phyloP scores from a whole-genome alignment of 2,888 invertebrate species.

The Mesopsocus fuscifrons region DNA sequence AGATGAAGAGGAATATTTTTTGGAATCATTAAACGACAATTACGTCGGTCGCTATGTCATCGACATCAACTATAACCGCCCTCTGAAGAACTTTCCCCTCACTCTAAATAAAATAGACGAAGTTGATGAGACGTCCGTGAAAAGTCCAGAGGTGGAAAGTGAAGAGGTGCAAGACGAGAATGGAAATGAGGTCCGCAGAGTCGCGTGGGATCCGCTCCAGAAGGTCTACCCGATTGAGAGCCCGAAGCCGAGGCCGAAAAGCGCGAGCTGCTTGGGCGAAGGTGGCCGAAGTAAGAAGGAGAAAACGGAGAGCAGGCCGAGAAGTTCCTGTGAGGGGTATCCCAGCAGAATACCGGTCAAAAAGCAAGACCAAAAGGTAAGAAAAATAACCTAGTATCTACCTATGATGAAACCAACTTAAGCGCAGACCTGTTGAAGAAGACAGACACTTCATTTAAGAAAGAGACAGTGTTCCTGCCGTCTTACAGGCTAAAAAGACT shows the following conservation, averaged over 20 bases:
- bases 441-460: too few relatives aligned
- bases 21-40: neutral
- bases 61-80: neutral
- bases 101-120: constrained; percentile 8
- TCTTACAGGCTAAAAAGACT: too few relatives aligned
- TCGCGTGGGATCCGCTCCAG: neutral
- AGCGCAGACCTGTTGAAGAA: too few relatives aligned
- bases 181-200: neutral
- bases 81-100: neutral
- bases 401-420: too few relatives aligned
- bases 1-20: neutral
- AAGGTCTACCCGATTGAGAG: neutral
- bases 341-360: neutral
- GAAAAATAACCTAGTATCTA: too few relatives aligned
- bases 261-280: neutral
- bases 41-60: neutral
- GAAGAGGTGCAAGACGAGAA: constrained; percentile 1
- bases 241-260: constrained; percentile 3
- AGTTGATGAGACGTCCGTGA: constrained; percentile 1
- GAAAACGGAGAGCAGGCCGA: constrained; percentile 1
- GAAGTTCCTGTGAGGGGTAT: neutral
- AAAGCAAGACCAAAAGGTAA: neutral
- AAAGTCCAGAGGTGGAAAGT: neutral
- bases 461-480: too few relatives aligned
- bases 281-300: neutral